Conservation (phyloP, 1,140 invertebrate genomes). For the Eufriesea mexicana region DNA sequence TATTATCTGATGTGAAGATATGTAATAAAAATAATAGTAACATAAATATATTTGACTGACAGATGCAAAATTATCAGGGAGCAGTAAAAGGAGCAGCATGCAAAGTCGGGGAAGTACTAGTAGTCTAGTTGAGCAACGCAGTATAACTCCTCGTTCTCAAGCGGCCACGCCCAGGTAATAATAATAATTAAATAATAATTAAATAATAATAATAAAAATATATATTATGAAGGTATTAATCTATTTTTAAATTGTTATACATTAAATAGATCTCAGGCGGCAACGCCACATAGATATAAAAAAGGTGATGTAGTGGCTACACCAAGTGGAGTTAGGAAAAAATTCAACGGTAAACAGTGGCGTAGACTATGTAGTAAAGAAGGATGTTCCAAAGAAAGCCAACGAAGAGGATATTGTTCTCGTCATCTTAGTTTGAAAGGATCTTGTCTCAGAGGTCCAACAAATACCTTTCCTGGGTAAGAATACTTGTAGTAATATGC, state of each 20-base stretch:
- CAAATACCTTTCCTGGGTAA: conserved; percentile 81
- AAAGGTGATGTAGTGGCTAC: conserved; percentile 99
- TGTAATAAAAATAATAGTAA: conserved; percentile 52
- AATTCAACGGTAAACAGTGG: conserved; percentile 99
- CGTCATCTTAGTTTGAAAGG: conserved; percentile 95
- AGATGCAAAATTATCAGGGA: conserved; percentile 85
- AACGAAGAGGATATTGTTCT: conserved; percentile 97
- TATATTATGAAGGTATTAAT: not conserved
- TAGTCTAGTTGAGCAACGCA: conserved; percentile 90
- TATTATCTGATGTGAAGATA: not conserved
- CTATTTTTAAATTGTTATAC: conserved; percentile 16
- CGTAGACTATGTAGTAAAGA: conserved; percentile 96
- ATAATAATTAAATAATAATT: conserved; percentile 6
- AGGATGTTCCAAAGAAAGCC: conserved; percentile 98
- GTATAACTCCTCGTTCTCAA: conserved; percentile 92
- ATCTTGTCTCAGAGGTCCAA: conserved; percentile 83
- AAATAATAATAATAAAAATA: conserved; percentile 21
- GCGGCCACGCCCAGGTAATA: conserved; percentile 91
- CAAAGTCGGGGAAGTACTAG: conserved; percentile 94
- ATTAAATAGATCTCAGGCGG: conserved; percentile 90
- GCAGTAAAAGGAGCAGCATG: conserved; percentile 94
- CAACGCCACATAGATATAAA: conserved; percentile 97
- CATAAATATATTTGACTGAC: conserved; percentile 71
- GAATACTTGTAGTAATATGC: conserved; percentile 54
- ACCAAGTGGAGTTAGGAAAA: conserved; percentile 97